Evolutionary conservation across 2,113 vertebrate genomes (phyloP), one percentile per base, ranked within the genome.

Genomic region (Phainopepla nitens): DNA sequence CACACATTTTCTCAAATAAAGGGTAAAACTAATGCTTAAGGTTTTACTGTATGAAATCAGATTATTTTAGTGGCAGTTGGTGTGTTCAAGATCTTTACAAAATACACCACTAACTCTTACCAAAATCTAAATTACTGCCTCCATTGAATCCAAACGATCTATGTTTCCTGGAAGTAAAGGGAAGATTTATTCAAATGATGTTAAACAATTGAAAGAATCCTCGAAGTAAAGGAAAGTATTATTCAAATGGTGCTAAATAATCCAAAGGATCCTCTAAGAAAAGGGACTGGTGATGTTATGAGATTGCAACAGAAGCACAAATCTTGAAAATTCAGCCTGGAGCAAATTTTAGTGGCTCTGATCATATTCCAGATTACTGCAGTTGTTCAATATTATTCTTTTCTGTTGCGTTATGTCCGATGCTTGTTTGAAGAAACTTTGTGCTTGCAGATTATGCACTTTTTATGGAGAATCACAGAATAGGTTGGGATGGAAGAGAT

Each of bases 351-450:
- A 80, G 49, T 27, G 12, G 14, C 10, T 79, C 23, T 79, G 35
- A 3, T 60, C 22, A 18, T 31, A 25, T 18, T 77, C 39, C 70
- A 61, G 4, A 29, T 41, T 1, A 76, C 28, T 76, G 61, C 36
- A 27, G 18, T n/a, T 70, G 20, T 53, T 84, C 51, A 57, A 6
- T 72, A 92, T 65, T 69, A 60, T 80, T 57, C 13, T 82, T 24
- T 85, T 41, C 31, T 44, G 6, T 7, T 35, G 7, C 49, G 39
- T 71, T 36, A 56, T 33, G 15, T 29, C 17, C 0, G 0, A 25
- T 44, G 13, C 3, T 89, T 58, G 6, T n/a, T 62, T 76, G 17
- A 72, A 64, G 27, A 93, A 71, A 69, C 11, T 69, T 80, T 49
- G 31, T 42, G 4, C 6, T 80, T 77, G 45, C 10, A 91, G 25